Percentiles rank a stretch among this genome's conserved stretches.
These are phyloP conservation scores for Scolopax bukidnonensis DNA, from an alignment of 2,797 vertebrate species.

Conservation along the genomic window DNA sequence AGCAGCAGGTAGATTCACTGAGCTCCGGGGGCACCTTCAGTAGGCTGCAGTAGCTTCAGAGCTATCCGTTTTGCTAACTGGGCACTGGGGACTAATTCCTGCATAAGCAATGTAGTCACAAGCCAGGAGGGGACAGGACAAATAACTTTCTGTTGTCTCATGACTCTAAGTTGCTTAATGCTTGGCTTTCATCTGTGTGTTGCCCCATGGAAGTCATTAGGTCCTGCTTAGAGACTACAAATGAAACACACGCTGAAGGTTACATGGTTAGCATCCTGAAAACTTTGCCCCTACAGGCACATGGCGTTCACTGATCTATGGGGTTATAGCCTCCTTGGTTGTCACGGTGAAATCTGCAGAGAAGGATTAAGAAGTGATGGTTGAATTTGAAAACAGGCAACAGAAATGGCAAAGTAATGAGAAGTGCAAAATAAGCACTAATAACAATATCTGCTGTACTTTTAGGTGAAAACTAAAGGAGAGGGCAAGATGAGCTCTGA, in stretches of 20 bases:
- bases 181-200: neutral
- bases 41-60: slow-evolving; percentile 19
- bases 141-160: neutral
- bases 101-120: neutral
- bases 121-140: neutral
- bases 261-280: neutral
- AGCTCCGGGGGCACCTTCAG: slow-evolving; percentile 75
- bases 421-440: neutral
- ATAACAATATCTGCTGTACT: neutral
- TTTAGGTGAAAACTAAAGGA: neutral
- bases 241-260: neutral
- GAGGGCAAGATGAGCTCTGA: neutral
- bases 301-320: neutral
- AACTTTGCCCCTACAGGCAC: neutral
- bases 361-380: neutral
- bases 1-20: slow-evolving; percentile 76
- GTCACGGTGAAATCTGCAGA: neutral
- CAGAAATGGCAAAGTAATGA: neutral
- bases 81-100: accelerated
- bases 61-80: neutral
- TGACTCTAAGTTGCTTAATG: neutral
- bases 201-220: neutral
- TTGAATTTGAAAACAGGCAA: neutral
- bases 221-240: neutral
- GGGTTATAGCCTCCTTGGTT: neutral